Conservation (phyloP, 2,888 invertebrate genomes). For the Drosophila glabriapex region DNA sequence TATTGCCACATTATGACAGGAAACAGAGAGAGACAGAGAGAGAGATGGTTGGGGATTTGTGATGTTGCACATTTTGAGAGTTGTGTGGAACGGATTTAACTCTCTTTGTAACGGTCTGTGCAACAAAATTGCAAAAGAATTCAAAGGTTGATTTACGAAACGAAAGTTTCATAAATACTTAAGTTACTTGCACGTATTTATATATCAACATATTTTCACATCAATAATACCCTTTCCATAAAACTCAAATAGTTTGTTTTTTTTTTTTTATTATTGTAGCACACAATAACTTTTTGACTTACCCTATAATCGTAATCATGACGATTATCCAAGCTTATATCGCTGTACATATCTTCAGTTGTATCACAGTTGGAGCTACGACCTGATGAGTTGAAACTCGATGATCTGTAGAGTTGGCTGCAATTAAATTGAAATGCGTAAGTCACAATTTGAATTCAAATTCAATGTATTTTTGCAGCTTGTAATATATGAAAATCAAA, state of each 20-base stretch:
- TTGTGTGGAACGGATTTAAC: constrained; percentile 19
- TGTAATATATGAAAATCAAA: neutral
- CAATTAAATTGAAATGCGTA: constrained; percentile 35
- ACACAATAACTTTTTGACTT: constrained; percentile 46
- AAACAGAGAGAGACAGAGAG: neutral
- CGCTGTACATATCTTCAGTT: constrained; percentile 97
- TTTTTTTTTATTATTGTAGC: neutral
- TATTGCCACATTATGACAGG: constrained; percentile 45
- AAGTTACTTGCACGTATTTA: neutral
- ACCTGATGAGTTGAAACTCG: constrained; percentile 96
- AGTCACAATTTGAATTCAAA: constrained; percentile 5
- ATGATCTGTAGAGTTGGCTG: constrained; percentile 96
- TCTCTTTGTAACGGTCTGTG: constrained; percentile 36
- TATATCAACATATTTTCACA: neutral
- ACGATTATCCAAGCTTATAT: constrained; percentile 96
- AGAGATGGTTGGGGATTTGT: constrained; percentile 33
- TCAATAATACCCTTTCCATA: neutral
- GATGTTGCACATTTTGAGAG: constrained; percentile 37
- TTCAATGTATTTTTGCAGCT: neutral
- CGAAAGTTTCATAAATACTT: neutral
- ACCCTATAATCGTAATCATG: constrained; percentile 98
- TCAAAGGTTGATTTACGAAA: constrained; percentile 3
- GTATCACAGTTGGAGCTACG: constrained; percentile 96
- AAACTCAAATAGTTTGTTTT: neutral
- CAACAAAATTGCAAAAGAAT: constrained; percentile 39